These are phyloP conservation scores for Epinephelus lanceolatus DNA, from an alignment of 2,113 vertebrate species.

Conservation along the genomic window DNA sequence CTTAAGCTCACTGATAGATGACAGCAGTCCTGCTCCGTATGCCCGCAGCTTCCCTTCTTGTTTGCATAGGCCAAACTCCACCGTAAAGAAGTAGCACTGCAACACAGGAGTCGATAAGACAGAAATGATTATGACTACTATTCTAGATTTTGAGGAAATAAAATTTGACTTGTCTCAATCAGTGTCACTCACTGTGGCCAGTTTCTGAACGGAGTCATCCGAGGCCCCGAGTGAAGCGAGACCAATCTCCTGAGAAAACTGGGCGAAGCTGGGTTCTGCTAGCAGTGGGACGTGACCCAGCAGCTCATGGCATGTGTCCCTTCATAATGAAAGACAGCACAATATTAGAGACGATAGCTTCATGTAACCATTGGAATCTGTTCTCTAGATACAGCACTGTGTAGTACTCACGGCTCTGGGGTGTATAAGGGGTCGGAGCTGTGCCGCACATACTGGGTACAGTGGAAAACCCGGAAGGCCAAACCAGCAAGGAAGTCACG, in stretches of 20 bases:
- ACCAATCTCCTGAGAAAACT: conserved; percentile 99
- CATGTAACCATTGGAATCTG: neutral
- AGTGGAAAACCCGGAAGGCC: conserved; percentile 98
- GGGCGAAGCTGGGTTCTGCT: conserved; percentile 97
- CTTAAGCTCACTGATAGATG: conserved; percentile 97
- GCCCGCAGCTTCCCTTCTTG: conserved; percentile 94
- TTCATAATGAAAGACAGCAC: conserved; percentile 60
- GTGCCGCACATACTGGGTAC: conserved; percentile 98
- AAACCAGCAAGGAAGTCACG: conserved; percentile 97
- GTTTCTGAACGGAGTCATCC: conserved; percentile 95
- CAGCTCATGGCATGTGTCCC: conserved; percentile 98
- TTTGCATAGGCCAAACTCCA: conserved; percentile 98
- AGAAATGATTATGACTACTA: conserved; percentile 2
- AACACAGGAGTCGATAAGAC: conserved; percentile 23
- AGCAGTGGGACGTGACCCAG: conserved; percentile 96
- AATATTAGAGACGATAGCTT: neutral
- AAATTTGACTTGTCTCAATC: neutral
- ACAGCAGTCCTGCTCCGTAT: conserved; percentile 96
- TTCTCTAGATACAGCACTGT: neutral
- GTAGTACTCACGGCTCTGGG: conserved; percentile 95
- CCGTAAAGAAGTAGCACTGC: conserved; percentile 99
- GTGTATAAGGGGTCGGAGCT: conserved; percentile 97
- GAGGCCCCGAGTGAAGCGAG: conserved; percentile 96
- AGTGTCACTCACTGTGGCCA: conserved; percentile 91
- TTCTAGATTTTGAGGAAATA: neutral